Evolutionary conservation across 2,888 invertebrate genomes (phyloP), one percentile per base, ranked within the genome.

Genomic region (Phengaris alcon): DNA sequence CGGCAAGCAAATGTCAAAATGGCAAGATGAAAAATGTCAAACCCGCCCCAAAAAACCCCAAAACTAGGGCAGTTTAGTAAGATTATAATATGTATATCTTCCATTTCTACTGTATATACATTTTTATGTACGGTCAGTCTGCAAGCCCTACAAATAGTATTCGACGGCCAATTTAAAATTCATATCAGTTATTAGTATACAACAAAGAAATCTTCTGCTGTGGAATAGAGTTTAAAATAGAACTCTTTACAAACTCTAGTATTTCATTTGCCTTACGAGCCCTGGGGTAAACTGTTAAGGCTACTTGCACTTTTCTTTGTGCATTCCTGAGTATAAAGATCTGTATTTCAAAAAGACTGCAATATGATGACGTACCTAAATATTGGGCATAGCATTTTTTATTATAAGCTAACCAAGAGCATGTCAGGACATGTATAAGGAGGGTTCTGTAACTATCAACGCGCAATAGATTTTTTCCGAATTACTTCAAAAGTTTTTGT

Each of bases 111-210:
- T 52, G 52, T 64, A 13, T 64, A 12, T 12, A 12, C 12, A 64
- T 64, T 15, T 15, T 12, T 64, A 64, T 64, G 35, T 9, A 10
- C 35, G 35, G 5, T 59, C 6, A 2, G 22, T 70, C 70, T 51
- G 9, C 51, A 70, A 15, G 48, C 70, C 10, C 51, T 51, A 22
- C 51, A 51, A 46, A 68, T n/a, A 22, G 51, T 22, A 70, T 48
- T 48, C 51, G 10, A 51, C 70, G 72, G 35, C 0, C 52, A 52
- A 54, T 54, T 72, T 72, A 52, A 72, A 72, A 72, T 72, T 72
- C n/a, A 72, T 72, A 54, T 35, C 52, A 72, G 35, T 22, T 44
- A 35, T 35, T 54, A 15, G 7, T 8, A 35, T 7, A 6, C 54
- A 72, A 52, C 7, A 13, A 35, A 54, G 52, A 54, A 72, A 13